These are phyloP conservation scores for Calameuta idolon DNA, from an alignment of 2,888 invertebrate species.

Conservation along the genomic window DNA sequence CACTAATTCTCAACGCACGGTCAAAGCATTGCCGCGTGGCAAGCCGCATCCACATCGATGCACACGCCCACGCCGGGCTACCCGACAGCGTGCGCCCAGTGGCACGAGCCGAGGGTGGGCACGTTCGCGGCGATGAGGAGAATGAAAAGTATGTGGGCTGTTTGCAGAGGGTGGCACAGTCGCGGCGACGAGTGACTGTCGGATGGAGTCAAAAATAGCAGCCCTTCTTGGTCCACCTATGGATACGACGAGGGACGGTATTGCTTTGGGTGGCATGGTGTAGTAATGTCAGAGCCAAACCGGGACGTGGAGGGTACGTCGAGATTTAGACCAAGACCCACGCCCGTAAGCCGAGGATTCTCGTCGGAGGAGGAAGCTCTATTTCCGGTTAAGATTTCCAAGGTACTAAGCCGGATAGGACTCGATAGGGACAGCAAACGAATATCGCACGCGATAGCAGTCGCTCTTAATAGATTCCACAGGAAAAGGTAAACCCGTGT, in stretches of 20 bases:
- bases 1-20: slow-evolving; percentile 31
- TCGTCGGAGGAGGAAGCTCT: slow-evolving; percentile 42
- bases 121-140: slow-evolving; percentile 21
- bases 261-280: neutral
- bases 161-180: slow-evolving; percentile 42
- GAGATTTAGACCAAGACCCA: slow-evolving; percentile 9
- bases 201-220: slow-evolving; percentile 50
- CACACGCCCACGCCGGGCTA: neutral
- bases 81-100: slow-evolving; percentile 19
- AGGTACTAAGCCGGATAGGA: neutral
- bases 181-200: slow-evolving; percentile 40
- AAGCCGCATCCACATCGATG: neutral
- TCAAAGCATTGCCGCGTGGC: neutral
- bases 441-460: neutral
- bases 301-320: slow-evolving; percentile 14
- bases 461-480: neutral
- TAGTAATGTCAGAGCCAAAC: slow-evolving; percentile 11
- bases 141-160: slow-evolving; percentile 29
- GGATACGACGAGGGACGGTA: slow-evolving; percentile 17
- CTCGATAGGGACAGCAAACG: neutral
- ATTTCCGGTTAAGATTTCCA: slow-evolving; percentile 47
- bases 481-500: neutral
- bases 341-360: neutral
- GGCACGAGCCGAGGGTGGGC: slow-evolving; percentile 28
- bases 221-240: slow-evolving; percentile 20